Evolutionary conservation across 2,797 vertebrate species (phyloP).

Genomic region (Silurus lanzhouensis): DNA sequence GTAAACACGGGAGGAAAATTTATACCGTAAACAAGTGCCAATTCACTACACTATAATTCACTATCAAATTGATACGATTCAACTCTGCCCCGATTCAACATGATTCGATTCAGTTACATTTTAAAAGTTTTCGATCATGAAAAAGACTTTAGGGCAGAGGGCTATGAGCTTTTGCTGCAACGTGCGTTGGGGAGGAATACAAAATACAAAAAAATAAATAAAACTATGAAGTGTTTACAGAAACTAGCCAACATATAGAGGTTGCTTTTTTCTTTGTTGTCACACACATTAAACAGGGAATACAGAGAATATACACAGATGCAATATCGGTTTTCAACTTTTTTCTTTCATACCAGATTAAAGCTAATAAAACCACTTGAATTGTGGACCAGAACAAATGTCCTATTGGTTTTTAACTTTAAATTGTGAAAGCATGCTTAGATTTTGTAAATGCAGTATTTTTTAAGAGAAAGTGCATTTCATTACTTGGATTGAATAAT

Average conservation of each 20-base stretch:
- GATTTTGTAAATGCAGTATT: not conserved
- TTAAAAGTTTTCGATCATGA: not conserved
- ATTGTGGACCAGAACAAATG: too few relatives aligned
- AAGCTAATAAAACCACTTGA: not conserved
- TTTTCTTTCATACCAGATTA: not conserved
- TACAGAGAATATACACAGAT: too few relatives aligned
- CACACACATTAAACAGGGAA: too few relatives aligned
- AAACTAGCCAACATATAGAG: not conserved
- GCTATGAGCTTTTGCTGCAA: not conserved
- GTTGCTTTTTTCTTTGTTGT: too few relatives aligned
- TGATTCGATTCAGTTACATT: not conserved
- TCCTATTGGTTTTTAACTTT: too few relatives aligned
- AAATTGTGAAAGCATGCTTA: not conserved
- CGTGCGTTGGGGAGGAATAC: not conserved
- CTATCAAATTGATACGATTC: not conserved
- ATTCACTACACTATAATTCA: not conserved
- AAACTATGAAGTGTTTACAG: not conserved
- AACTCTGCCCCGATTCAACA: not conserved
- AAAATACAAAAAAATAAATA: not conserved
- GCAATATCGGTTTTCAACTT: not conserved
- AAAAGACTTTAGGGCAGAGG: not conserved
- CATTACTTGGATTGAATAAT: not conserved
- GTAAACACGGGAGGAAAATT: not conserved
- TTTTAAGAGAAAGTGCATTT: not conserved
- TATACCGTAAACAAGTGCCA: not conserved